Conservation (phyloP, 1,140 invertebrate species). For the Euura saliciscinereae region DNA sequence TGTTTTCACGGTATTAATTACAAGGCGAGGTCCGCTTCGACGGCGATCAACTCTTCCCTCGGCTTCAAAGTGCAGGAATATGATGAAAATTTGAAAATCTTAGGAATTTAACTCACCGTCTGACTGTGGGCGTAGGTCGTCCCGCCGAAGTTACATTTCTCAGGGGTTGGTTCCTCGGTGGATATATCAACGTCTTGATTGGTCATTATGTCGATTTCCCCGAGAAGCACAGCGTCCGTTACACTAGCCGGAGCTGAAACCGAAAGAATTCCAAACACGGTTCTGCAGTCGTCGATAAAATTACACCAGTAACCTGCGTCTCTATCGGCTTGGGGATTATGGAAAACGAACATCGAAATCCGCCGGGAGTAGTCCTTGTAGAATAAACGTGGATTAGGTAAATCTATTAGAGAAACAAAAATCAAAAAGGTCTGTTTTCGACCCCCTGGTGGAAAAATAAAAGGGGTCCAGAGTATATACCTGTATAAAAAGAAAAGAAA, state of each 20-base stretch:
- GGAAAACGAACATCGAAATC: no score
- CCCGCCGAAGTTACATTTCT: conserved; percentile 47
- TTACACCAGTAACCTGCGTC: no score
- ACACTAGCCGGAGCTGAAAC: not conserved
- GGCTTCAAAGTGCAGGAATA: conserved; percentile 21
- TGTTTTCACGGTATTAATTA: not conserved
- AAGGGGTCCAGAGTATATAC: not conserved
- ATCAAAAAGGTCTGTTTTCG: not conserved
- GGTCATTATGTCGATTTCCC: conserved; percentile 46
- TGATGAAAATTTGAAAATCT: not conserved
- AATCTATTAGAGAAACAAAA: not conserved
- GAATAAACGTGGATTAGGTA: not conserved
- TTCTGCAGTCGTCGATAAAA: no score
- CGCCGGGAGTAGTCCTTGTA: no score
- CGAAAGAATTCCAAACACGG: not conserved
- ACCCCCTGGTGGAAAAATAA: not conserved
- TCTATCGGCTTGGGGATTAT: no score
- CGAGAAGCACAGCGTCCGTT: conserved; percentile 35
- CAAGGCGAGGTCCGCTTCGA: not conserved
- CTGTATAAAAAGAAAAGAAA: no score
- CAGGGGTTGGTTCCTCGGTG: conserved; percentile 40
- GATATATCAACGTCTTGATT: conserved; percentile 34
- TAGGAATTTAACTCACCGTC: conserved; percentile 33
- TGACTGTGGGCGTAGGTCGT: conserved; percentile 48
- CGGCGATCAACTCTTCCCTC: not conserved